phyloP scores from a whole-genome alignment of 2,797 vertebrate species.

The Enteromius paludinosus region DNA sequence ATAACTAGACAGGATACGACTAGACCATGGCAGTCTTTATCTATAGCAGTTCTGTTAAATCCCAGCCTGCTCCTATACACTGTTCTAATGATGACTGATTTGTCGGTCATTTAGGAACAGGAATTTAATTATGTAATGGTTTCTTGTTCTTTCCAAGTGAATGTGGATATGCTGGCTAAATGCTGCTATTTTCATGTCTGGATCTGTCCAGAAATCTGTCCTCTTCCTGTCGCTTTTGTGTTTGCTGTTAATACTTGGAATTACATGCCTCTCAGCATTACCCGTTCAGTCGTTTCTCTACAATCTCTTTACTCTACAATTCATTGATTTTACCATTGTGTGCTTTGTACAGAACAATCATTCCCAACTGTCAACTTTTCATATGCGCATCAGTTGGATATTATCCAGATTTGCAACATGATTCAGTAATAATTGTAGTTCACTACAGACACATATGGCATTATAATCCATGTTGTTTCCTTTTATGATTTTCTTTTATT shows the following conservation, averaged over 20 bases:
- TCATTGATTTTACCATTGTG: background rate
- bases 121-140: slow-evolving; percentile 9
- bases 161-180: slow-evolving; percentile 67
- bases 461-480: background rate
- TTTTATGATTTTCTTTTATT: background rate
- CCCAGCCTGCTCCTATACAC: background rate
- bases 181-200: slow-evolving; percentile 74
- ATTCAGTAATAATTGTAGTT: background rate
- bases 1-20: background rate
- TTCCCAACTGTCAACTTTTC: background rate
- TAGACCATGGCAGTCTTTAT: background rate
- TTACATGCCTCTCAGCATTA: slow-evolving; percentile 70
- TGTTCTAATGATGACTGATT: background rate
- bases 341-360: background rate
- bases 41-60: background rate
- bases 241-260: slow-evolving; percentile 67
- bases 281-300: slow-evolving; percentile 21
- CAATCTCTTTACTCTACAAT: slow-evolving; percentile 32
- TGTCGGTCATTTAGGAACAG: background rate
- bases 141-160: slow-evolving; percentile 69
- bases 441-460: background rate
- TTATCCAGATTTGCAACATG: background rate
- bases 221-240: slow-evolving; percentile 69
- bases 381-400: background rate
- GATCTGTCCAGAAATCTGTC: slow-evolving; percentile 73